A percentile compares a stretch with the other conserved stretches of the same genome.
phyloP scores from a whole-genome alignment of 1,140 invertebrate genomes.

The Drosophila nikananu region DNA sequence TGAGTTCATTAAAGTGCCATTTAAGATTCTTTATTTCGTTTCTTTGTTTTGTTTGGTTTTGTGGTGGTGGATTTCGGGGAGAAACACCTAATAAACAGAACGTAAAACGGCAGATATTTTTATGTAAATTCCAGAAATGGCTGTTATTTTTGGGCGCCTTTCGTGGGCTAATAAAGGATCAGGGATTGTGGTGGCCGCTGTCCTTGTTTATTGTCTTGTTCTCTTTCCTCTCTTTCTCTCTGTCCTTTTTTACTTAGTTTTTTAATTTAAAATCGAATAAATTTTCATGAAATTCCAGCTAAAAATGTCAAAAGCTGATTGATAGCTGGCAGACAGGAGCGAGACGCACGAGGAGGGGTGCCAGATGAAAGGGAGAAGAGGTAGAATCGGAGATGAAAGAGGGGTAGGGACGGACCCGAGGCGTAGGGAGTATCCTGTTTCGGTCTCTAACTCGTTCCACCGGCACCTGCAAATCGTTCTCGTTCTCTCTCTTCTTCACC shows the following conservation, averaged over 20 bases:
- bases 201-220: slow-evolving; percentile 26
- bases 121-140: slow-evolving; percentile 81
- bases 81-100: slow-evolving; percentile 60
- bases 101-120: slow-evolving; percentile 64
- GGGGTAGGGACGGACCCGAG: slow-evolving; percentile 31
- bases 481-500: neutral
- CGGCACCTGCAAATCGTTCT: slow-evolving; percentile 58
- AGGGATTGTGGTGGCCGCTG: slow-evolving; percentile 33
- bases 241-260: slow-evolving; percentile 15
- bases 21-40: slow-evolving; percentile 77
- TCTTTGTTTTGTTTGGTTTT: slow-evolving; percentile 46
- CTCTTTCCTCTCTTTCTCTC: neutral
- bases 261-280: slow-evolving; percentile 84
- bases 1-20: slow-evolving; percentile 82
- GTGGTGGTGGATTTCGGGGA: neutral
- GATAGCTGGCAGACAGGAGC: slow-evolving; percentile 79
- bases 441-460: slow-evolving; percentile 39
- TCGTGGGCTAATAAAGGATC: slow-evolving; percentile 56
- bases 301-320: slow-evolving; percentile 84
- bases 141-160: slow-evolving; percentile 61
- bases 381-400: neutral
- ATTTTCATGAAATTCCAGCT: slow-evolving; percentile 82
- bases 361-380: slow-evolving; percentile 2
- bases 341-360: neutral
- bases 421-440: slow-evolving; percentile 73